A percentile compares a stretch with the other conserved stretches of the same genome.
Conservation (phyloP, 2,113 vertebrate genomes). For the Hyperopisus bebe region DNA sequence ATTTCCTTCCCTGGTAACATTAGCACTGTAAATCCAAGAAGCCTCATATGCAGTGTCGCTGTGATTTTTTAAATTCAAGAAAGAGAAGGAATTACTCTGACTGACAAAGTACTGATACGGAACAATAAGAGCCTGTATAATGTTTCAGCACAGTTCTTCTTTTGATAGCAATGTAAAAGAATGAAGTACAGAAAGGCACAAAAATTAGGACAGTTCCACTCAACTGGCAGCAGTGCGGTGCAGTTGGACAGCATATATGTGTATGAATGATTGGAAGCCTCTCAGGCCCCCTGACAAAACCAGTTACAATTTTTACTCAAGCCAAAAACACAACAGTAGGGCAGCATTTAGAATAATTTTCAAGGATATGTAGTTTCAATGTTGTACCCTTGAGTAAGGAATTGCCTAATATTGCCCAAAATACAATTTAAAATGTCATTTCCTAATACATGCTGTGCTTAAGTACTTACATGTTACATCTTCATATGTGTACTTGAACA, state of each 20-base stretch:
- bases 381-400: not conserved
- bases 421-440: not conserved
- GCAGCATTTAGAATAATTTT: not conserved
- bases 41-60: not conserved
- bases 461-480: not conserved
- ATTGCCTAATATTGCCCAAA: not conserved
- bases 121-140: conserved; percentile 6
- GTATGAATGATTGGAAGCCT: conserved; percentile 14
- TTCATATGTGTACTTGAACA: not conserved
- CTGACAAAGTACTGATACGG: not conserved
- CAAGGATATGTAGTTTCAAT: not conserved
- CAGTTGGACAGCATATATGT: conserved; percentile 32
- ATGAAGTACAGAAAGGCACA: conserved; percentile 23
- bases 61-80: not conserved
- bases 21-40: not conserved
- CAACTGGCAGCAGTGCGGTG: conserved; percentile 40
- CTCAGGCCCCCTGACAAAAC: conserved; percentile 12
- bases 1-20: not conserved
- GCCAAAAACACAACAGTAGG: not conserved
- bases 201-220: conserved; percentile 38
- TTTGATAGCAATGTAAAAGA: not conserved
- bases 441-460: not conserved
- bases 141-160: not conserved
- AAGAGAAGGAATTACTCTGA: not conserved
- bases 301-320: not conserved